Evolutionary conservation across 1,140 invertebrate species (phyloP).

Genomic region (Hycleus cichorii): DNA sequence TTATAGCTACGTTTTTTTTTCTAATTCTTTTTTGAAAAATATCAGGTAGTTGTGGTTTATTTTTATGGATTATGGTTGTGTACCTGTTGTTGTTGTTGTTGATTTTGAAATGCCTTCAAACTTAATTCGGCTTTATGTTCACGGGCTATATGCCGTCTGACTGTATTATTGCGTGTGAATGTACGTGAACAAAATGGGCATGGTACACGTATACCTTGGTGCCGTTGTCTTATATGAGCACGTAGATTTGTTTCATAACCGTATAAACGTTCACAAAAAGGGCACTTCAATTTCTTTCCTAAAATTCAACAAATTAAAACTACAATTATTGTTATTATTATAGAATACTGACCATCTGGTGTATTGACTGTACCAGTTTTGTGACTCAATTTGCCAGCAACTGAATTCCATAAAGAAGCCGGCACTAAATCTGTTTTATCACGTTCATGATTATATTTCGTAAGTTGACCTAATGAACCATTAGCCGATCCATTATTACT

Average conservation of each 20-base stretch:
- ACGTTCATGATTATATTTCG: constrained; percentile 35
- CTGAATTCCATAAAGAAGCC: constrained; percentile 49
- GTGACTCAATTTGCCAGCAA: constrained; percentile 43
- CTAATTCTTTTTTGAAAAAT: constrained; percentile 1
- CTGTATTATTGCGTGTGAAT: constrained; percentile 89
- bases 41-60: constrained; percentile 13
- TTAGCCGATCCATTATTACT: constrained; percentile 35
- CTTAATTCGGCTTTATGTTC: constrained; percentile 73
- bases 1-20: background rate
- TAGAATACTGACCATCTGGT: constrained; percentile 47
- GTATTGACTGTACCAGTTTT: constrained; percentile 52
- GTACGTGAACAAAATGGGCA: constrained; percentile 81
- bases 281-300: constrained; percentile 87
- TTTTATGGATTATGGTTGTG: constrained; percentile 20
- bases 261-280: constrained; percentile 86
- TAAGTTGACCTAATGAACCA: constrained; percentile 36
- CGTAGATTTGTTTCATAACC: constrained; percentile 87
- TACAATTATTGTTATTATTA: background rate
- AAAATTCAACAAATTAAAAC: background rate
- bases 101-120: constrained; percentile 58
- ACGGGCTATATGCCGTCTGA: constrained; percentile 76
- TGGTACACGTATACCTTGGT: constrained; percentile 81
- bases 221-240: constrained; percentile 81
- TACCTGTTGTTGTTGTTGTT: constrained; percentile 43
- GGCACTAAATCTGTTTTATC: constrained; percentile 45